Conservation (phyloP, 2,888 invertebrate species). For the Auanema sp. region DNA sequence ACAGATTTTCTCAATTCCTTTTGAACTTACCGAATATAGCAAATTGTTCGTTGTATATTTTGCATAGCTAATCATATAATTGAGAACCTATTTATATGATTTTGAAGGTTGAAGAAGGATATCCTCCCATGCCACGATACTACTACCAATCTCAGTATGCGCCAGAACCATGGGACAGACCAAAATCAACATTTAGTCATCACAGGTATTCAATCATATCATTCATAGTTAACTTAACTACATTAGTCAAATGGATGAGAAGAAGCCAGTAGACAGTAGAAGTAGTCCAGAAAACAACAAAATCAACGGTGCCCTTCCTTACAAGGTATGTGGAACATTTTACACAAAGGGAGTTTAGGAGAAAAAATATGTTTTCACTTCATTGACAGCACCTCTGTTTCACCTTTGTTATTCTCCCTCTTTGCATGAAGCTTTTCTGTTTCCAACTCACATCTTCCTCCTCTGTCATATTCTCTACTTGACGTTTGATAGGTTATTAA, state of each 20-base stretch:
- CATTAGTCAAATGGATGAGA: slow-evolving; percentile 30
- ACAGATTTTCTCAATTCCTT: not conserved
- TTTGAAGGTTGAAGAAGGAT: slow-evolving; percentile 36
- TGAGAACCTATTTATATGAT: not conserved
- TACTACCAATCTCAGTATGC: slow-evolving; percentile 49
- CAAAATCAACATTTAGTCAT: slow-evolving; percentile 45
- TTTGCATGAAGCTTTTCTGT: no score
- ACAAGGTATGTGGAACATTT: slow-evolving; percentile 26
- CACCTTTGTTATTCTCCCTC: no score
- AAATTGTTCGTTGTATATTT: not conserved
- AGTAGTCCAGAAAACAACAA: slow-evolving; percentile 32
- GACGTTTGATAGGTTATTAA: no score
- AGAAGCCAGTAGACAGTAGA: slow-evolving; percentile 36
- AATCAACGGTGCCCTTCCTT: slow-evolving; percentile 33
- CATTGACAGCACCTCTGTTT: no score
- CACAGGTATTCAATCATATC: slow-evolving; percentile 12
- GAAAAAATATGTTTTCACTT: no score
- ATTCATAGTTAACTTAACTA: not conserved
- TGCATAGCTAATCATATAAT: no score
- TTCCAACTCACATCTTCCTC: no score
- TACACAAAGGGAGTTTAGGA: not conserved
- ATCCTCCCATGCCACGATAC: slow-evolving; percentile 39
- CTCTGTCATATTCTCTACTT: no score
- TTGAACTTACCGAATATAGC: slow-evolving; percentile 1
- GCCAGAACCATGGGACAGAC: slow-evolving; percentile 51